Evolutionary conservation across 1,140 invertebrate genomes (phyloP).

Genomic region (Drosophila santomea): DNA sequence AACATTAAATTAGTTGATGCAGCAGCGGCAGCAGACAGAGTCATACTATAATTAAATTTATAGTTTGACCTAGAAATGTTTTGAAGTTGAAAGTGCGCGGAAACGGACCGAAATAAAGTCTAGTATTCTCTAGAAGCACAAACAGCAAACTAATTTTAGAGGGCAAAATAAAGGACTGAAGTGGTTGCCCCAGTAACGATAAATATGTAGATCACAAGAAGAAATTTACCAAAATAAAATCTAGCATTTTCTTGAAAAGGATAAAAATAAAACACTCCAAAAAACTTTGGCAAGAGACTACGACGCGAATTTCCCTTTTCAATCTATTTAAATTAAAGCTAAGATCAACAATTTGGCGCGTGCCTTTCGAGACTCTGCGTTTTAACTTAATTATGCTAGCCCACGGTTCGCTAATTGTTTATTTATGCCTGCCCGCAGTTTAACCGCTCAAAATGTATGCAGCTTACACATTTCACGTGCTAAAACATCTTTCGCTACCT

Average conservation of each 20-base stretch:
- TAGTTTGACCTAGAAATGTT: conserved; percentile 81
- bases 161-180: neutral
- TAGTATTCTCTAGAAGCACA: conserved; percentile 17
- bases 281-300: neutral
- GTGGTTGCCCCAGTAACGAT: neutral
- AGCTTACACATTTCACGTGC: conserved; percentile 79
- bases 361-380: conserved; percentile 16
- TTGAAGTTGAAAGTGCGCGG: conserved; percentile 59
- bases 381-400: conserved; percentile 41
- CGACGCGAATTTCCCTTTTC: conserved; percentile 3
- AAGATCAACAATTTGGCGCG: conserved; percentile 37
- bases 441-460: conserved; percentile 52
- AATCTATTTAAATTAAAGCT: neutral
- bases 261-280: conserved; percentile 1
- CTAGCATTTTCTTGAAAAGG: conserved; percentile 7
- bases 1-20: conserved; percentile 78
- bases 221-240: neutral
- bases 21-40: conserved; percentile 19
- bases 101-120: conserved; percentile 20
- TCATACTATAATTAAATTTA: conserved; percentile 75
- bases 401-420: conserved; percentile 51
- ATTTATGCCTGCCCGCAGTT: conserved; percentile 53
- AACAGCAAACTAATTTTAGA: conserved; percentile 26
- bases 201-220: neutral
- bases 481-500: conserved; percentile 42